A percentile compares a stretch with the other conserved stretches of the same genome.
Evolutionary conservation across 2,888 invertebrate species (phyloP).

Genomic region (Rhorus exstirpatorius): DNA sequence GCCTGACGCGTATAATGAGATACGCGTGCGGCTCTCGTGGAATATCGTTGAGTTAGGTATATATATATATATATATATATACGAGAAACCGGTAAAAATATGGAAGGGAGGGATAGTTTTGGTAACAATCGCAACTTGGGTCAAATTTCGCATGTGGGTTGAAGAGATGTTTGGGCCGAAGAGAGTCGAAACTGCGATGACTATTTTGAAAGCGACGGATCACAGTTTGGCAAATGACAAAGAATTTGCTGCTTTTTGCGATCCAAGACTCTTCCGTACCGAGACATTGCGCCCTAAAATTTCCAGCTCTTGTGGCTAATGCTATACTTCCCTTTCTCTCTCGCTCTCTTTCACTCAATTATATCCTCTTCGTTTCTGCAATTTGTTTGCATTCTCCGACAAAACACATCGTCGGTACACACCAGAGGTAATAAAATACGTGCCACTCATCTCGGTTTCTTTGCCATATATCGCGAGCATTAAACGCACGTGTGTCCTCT

Average conservation of each 20-base stretch:
- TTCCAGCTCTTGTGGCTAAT: slow-evolving; percentile 43
- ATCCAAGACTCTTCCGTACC: no score
- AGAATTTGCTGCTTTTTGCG: no score
- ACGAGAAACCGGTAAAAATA: background rate
- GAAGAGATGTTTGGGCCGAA: no score
- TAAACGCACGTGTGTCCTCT: slow-evolving; percentile 48
- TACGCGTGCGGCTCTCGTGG: slow-evolving; percentile 34
- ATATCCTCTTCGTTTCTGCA: background rate
- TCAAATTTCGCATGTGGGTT: no score
- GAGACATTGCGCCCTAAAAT: no score
- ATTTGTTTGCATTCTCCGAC: slow-evolving; percentile 57
- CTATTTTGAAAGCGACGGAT: no score
- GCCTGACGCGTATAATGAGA: slow-evolving; percentile 48
- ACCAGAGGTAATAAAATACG: slow-evolving; percentile 44
- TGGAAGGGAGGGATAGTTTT: no score
- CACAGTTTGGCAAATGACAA: no score
- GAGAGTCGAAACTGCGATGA: no score
- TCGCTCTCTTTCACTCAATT: background rate
- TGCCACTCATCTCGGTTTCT: slow-evolving; percentile 18
- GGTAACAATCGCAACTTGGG: no score
- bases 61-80: no score
- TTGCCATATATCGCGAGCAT: slow-evolving; percentile 26
- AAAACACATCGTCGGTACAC: slow-evolving; percentile 62
- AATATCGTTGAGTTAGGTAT: slow-evolving; percentile 34
- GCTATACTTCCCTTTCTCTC: slow-evolving; percentile 23